Conservation (phyloP, 2,888 invertebrate species). For the Acrobasis consociella region DNA sequence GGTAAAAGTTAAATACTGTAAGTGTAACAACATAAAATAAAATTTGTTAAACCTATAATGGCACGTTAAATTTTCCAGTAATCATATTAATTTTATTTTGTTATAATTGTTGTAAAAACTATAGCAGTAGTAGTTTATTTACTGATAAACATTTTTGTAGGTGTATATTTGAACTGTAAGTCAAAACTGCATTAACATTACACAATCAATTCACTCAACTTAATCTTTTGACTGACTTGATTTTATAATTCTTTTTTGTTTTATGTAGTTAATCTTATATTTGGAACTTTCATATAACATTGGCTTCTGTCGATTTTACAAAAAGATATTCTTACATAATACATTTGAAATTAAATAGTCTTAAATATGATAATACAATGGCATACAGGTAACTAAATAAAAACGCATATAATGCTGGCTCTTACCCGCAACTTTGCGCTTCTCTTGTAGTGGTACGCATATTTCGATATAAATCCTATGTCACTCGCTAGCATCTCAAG, state of each 20-base stretch:
- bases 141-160: too few relatives aligned
- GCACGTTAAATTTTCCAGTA: slow-evolving; percentile 11
- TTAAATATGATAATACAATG: neutral
- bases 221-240: neutral
- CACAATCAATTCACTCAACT: too few relatives aligned
- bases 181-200: too few relatives aligned
- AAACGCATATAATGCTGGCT: too few relatives aligned
- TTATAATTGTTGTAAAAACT: too few relatives aligned
- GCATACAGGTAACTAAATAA: neutral
- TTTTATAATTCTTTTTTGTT: neutral
- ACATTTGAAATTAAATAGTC: neutral
- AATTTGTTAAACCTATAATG: slow-evolving; percentile 14
- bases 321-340: too few relatives aligned
- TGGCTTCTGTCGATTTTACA: neutral
- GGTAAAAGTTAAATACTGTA: slow-evolving; percentile 32
- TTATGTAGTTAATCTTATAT: neutral
- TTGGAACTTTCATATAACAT: neutral
- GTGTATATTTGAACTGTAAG: too few relatives aligned
- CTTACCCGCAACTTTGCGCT: too few relatives aligned
- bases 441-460: too few relatives aligned
- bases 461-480: too few relatives aligned
- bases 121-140: too few relatives aligned
- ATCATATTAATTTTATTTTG: neutral
- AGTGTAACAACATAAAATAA: neutral
- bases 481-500: too few relatives aligned